Evolutionary conservation across 2,113 vertebrate species (phyloP).

Genomic region (Gila orcuttii): DNA sequence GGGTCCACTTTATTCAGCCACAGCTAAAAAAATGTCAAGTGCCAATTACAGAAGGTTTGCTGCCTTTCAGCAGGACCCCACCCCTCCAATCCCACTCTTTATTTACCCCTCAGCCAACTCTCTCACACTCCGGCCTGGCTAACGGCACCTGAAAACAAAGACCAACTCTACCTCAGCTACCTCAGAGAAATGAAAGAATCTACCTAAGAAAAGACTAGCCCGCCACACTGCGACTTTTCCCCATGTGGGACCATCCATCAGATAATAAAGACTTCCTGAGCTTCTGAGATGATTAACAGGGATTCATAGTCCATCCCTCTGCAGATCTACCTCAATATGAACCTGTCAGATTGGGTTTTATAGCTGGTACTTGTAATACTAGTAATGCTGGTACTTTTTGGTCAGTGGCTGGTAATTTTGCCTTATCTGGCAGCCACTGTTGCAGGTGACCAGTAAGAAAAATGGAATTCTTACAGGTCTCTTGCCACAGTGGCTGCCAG

Average conservation of each 20-base stretch:
- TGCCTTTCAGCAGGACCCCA: conserved; percentile 77
- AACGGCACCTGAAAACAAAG: conserved; percentile 27
- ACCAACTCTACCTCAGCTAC: background rate
- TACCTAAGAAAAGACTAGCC: background rate
- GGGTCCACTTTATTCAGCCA: conserved; percentile 76
- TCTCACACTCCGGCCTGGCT: conserved; percentile 67
- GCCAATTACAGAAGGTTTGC: conserved; percentile 83
- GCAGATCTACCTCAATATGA: background rate
- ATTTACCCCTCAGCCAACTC: conserved; percentile 67
- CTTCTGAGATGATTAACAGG: conserved; percentile 3
- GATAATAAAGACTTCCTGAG: background rate
- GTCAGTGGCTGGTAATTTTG: background rate
- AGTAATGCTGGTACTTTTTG: background rate
- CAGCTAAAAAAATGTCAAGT: conserved; percentile 82
- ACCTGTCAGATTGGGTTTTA: background rate
- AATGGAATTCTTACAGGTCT: background rate
- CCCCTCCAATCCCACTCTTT: conserved; percentile 69
- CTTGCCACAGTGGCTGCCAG: background rate
- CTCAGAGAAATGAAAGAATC: background rate
- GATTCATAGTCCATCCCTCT: conserved; percentile 11
- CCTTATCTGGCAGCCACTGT: background rate
- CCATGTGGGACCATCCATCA: background rate
- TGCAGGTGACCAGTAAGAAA: background rate
- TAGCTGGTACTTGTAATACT: background rate
- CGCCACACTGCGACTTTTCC: background rate